phyloP scores from a whole-genome alignment of 2,888 invertebrate genomes.

The Drosophila lutescens region DNA sequence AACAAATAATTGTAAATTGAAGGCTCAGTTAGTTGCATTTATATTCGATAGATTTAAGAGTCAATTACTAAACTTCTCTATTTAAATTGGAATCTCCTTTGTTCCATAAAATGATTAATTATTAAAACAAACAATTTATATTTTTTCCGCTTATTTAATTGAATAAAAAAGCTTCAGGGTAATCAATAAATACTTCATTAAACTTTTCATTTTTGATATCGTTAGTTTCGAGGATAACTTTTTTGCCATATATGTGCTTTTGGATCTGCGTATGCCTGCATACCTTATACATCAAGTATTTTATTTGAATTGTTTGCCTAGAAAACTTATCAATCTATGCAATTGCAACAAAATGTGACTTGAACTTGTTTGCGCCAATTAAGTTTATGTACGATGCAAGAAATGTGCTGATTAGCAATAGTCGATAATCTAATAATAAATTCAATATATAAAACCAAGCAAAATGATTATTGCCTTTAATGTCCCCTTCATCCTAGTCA shows the following conservation, averaged over 20 bases:
- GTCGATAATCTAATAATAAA: slow-evolving; percentile 68
- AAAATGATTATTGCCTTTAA: neutral
- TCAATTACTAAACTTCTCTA: neutral
- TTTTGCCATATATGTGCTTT: slow-evolving; percentile 1
- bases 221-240: neutral
- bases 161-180: neutral
- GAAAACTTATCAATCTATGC: slow-evolving; percentile 65
- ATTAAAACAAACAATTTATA: neutral
- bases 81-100: neutral
- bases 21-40: slow-evolving; percentile 24
- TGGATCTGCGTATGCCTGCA: neutral
- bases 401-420: slow-evolving; percentile 76
- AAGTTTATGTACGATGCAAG: slow-evolving; percentile 68
- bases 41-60: neutral
- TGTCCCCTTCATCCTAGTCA: slow-evolving; percentile 4
- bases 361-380: slow-evolving; percentile 74
- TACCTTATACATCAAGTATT: neutral
- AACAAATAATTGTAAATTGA: slow-evolving; percentile 1
- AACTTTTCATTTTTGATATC: neutral
- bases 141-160: neutral
- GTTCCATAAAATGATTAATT: neutral
- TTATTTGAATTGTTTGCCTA: slow-evolving; percentile 53
- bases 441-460: slow-evolving; percentile 36
- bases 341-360: slow-evolving; percentile 62
- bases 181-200: too few relatives aligned